These are phyloP conservation scores for Condylostylus longicornis DNA, from an alignment of 1,140 invertebrate genomes.

Conservation along the genomic window DNA sequence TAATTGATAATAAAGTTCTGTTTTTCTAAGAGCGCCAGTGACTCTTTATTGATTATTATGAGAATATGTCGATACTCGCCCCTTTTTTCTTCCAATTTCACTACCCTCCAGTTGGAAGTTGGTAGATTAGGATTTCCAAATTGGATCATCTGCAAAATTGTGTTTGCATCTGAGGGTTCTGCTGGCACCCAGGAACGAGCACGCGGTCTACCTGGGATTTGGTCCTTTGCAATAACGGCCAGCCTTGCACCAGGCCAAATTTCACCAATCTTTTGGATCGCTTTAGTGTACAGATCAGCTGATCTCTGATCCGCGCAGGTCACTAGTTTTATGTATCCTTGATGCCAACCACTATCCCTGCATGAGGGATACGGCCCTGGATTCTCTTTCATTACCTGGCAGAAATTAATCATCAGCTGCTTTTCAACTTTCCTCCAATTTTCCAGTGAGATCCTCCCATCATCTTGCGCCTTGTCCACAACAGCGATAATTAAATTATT, in stretches of 20 bases:
- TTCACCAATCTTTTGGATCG: not conserved
- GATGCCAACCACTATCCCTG: not conserved
- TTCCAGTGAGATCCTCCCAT: not conserved
- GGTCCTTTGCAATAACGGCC: not conserved
- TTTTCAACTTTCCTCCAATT: not conserved
- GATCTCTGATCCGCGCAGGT: not conserved
- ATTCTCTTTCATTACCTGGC: not conserved
- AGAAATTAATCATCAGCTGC: not conserved
- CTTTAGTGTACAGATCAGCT: not conserved
- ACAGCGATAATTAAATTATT: not conserved
- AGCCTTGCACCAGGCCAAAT: not conserved
- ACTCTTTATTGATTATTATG: not conserved
- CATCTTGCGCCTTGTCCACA: not conserved
- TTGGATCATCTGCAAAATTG: not conserved
- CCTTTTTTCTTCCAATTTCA: not conserved
- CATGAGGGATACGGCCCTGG: not conserved
- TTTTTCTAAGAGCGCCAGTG: not conserved
- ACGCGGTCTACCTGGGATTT: not conserved
- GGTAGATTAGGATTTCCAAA: not conserved
- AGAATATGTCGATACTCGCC: not conserved
- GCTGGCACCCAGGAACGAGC: not conserved
- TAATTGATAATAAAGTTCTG: not conserved
- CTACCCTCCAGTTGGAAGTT: not conserved
- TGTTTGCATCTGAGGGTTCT: not conserved
- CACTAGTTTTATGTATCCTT: not conserved